Conservation (phyloP, 2,113 vertebrate species). For the Dryoscopus gambensis region DNA sequence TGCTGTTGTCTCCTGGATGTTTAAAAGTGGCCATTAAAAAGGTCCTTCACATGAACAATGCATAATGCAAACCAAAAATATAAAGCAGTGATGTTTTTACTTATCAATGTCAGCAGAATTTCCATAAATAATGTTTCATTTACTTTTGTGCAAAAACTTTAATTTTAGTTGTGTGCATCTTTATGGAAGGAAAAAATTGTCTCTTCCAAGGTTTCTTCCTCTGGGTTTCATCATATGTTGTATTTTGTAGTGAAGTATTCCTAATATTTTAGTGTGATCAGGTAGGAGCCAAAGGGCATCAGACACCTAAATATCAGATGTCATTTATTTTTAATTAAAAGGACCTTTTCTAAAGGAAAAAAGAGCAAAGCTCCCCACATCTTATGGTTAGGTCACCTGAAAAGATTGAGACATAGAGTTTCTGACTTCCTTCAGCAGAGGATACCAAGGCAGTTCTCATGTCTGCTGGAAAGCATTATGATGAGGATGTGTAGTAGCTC, state of each 20-base stretch:
- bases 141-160: background rate
- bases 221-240: background rate
- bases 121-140: background rate
- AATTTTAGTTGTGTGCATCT: background rate
- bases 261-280: background rate
- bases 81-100: background rate
- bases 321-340: background rate
- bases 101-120: background rate
- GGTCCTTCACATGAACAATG: background rate
- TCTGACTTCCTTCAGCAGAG: background rate
- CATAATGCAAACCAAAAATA: background rate
- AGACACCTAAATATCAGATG: background rate
- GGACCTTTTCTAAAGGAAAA: background rate
- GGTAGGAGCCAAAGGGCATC: background rate
- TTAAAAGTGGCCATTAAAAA: background rate
- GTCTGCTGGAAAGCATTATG: background rate
- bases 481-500: background rate
- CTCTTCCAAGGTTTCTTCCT: background rate
- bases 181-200: background rate
- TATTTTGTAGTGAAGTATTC: background rate
- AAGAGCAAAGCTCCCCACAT: background rate
- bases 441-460: background rate
- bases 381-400: background rate
- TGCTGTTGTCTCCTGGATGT: background rate
- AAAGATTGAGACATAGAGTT: background rate